Evolutionary conservation across 2,888 invertebrate species (phyloP), one percentile per base, ranked within the genome.

Genomic region (Euproctis similis): DNA sequence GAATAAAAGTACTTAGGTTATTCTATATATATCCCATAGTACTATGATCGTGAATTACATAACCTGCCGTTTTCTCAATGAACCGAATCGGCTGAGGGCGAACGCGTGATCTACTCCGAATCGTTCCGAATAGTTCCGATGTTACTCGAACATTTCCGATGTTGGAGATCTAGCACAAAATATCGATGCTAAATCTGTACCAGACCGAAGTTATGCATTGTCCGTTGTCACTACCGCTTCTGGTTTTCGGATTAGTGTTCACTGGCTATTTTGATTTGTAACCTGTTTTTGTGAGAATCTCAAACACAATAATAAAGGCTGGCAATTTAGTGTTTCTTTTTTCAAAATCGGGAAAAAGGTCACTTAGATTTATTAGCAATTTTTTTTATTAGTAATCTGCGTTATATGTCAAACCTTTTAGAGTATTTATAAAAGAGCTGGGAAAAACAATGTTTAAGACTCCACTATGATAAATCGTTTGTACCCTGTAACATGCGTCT

Each of bases 161-260:
- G 50, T 50, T 34, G 6, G 38, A 17, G 31, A 22, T 17, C 12
- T 53, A 63, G 68, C 70, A 60, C n/a, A n/a, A 63, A 72, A 74
- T 75, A 75, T 72, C 73, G 69, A 53, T 48, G 64, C 78, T 78
- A 78, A 75, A 65, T 78, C 59, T 50, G 76, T 70, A 66, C 45
- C 67, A 61, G 70, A 66, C 64, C 63, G 57, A 61, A 74, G 72
- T 68, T 73, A 70, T 71, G 76, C 72, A 76, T 77, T 78, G 77
- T 75, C 65, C 55, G 55, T 40, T 66, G 67, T 59, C 67, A 62
- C 70, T 70, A 70, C 61, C 67, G 65, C 64, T 59, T 69, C 66
- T 67, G 59, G 63, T 64, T 73, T 72, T 68, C 57, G 61, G 55
- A 61, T 59, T 64, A 59, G 59, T 50, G 56, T 53, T 53, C 54